Evolutionary conservation across 2,888 invertebrate species (phyloP), one percentile per base, ranked within the genome.

Genomic region (Tenthredo scrophulariae): DNA sequence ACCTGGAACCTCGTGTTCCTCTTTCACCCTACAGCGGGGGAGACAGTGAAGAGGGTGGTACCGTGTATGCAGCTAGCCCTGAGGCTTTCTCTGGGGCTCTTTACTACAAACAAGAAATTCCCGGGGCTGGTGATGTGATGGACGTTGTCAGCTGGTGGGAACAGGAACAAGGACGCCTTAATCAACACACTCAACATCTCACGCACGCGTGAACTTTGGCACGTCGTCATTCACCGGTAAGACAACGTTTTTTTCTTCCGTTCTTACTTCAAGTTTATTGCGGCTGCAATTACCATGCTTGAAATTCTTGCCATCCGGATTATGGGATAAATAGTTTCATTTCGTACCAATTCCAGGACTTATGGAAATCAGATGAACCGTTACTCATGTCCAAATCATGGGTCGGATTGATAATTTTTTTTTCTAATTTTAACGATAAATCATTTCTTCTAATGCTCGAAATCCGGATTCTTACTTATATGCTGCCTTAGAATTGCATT

Each of bases 111-210:
- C 92, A 93, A 87, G 93, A 92, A 89, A 89, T 91, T 84, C 89
- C 90, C 67, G 92, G 91, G 75, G 86, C 90, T 62, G 89, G 91
- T 26, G 93, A 93, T 89, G 92, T 93, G 89, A 92, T 93, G 92
- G 93, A 93, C 88, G 92, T 93, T 67, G 92, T 93, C 87, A 93
- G 91, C 90, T 93, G 93, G 93, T 93, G 93, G 93, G 93, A 93
- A 89, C 93, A 93, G 88, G 93, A 93, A 88, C 93, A 92, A 88
- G 91, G 91, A 84, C 90, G 92, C 85, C 88, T 92, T 75, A 90
- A 90, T 82, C 93, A 92, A 87, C 92, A 90, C 85, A 87, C 91
- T 86, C 91, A 92, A 88, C 92, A 91, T 87, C 90, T 92, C 88
- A 91, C 93, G 85, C 93, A 93, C 88, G 93, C 92, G 87, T 93